Percentiles rank a stretch among this genome's conserved stretches.
Evolutionary conservation across 2,888 invertebrate genomes (phyloP).

Genomic region (Seladonia tumulorum): DNA sequence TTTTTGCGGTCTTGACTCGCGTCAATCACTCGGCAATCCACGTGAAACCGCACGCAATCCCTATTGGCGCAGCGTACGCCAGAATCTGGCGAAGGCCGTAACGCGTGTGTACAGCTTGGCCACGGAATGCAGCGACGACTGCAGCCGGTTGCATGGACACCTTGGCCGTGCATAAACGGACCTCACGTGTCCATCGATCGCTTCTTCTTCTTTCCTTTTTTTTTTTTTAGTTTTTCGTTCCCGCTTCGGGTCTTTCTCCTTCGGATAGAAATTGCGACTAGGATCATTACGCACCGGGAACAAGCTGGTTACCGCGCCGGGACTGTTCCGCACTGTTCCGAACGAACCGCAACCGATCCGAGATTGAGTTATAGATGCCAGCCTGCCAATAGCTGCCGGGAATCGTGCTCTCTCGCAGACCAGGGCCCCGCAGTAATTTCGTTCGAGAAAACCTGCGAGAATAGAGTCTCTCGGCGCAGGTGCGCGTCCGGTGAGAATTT

Average conservation of each 20-base stretch:
- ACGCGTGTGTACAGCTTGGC: conserved; percentile 37
- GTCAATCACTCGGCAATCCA: conserved; percentile 73
- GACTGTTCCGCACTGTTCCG: conserved; percentile 15
- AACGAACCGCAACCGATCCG: conserved; percentile 35
- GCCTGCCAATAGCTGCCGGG: conserved; percentile 20
- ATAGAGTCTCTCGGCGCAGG: conserved; percentile 1
- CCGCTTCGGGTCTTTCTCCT: not conserved
- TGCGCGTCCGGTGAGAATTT: conserved; percentile 38
- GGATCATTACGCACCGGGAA: conserved; percentile 59
- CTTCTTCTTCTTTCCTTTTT: conserved; percentile 9
- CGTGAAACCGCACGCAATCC: conserved; percentile 75
- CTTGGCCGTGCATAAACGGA: conserved; percentile 39
- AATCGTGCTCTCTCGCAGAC: conserved; percentile 16
- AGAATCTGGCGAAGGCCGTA: conserved; percentile 54
- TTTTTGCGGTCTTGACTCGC: conserved; percentile 73
- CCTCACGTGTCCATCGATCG: conserved; percentile 60
- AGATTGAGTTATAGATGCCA: conserved; percentile 48
- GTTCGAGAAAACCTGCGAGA: conserved; percentile 19
- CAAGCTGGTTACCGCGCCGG: conserved; percentile 51
- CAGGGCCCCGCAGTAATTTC: conserved; percentile 28
- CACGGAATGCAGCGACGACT: conserved; percentile 22
- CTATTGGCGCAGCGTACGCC: conserved; percentile 61
- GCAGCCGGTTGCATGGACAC: conserved; percentile 17
- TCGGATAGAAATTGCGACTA: conserved; percentile 65
- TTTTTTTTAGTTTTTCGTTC: not conserved